A percentile compares a stretch with the other conserved stretches of the same genome.
These are phyloP conservation scores for Pipa parva DNA, from an alignment of 2,113 vertebrate species.

Conservation along the genomic window DNA sequence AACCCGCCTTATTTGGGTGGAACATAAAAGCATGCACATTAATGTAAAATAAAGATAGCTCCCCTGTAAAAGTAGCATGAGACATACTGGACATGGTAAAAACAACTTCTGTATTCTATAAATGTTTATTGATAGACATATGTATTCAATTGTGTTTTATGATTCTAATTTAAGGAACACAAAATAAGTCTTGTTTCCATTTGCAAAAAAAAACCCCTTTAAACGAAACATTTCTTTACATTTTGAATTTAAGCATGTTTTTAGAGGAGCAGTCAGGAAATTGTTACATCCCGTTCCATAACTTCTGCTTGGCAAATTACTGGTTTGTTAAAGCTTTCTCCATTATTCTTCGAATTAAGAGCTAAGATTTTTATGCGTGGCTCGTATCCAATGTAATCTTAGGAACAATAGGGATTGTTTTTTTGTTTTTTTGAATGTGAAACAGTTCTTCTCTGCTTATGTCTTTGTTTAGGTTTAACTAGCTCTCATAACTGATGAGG, in stretches of 20 bases:
- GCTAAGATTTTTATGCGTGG: constrained; percentile 26
- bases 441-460: constrained; percentile 26
- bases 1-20: too few species aligned
- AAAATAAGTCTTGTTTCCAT: background rate
- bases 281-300: constrained; percentile 26
- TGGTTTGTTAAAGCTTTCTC: constrained; percentile 20
- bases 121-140: background rate
- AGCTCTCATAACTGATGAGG: constrained; percentile 30
- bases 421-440: constrained; percentile 22
- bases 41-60: too few species aligned
- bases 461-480: constrained; percentile 25
- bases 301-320: constrained; percentile 32
- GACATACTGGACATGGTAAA: background rate
- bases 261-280: constrained; percentile 29
- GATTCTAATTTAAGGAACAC: background rate
- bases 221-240: constrained; percentile 1
- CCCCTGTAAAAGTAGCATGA: too few species aligned
- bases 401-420: constrained; percentile 31
- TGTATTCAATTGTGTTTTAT: background rate
- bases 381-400: constrained; percentile 24
- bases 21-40: too few species aligned
- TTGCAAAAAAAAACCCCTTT: background rate
- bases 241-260: constrained; percentile 23
- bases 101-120: background rate
- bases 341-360: constrained; percentile 36